Conservation (phyloP, 2,888 invertebrate species). For the Bruchidius siliquastri region DNA sequence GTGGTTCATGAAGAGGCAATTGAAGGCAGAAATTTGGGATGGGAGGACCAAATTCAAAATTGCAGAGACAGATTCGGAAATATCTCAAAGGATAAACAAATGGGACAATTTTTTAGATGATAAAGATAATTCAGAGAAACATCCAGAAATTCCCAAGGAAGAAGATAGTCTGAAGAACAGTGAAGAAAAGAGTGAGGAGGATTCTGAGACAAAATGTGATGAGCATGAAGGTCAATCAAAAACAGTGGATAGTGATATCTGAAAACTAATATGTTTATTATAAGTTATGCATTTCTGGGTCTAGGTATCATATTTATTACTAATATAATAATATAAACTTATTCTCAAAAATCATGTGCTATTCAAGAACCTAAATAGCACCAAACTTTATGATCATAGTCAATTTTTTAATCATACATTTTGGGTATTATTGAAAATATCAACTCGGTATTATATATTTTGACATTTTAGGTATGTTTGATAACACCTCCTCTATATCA, state of each 20-base stretch:
- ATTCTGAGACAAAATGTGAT: background rate
- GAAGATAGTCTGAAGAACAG: background rate
- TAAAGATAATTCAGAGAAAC: slow-evolving; percentile 14
- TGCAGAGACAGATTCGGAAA: slow-evolving; percentile 85
- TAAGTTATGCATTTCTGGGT: background rate
- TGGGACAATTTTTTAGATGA: slow-evolving; percentile 84
- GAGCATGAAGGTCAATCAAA: background rate
- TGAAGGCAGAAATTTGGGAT: slow-evolving; percentile 90
- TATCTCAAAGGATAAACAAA: slow-evolving; percentile 71
- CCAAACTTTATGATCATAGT: background rate
- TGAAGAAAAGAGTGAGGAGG: background rate
- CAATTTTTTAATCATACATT: background rate
- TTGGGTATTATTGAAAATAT: background rate
- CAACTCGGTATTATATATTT: slow-evolving; percentile 23
- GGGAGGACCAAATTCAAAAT: slow-evolving; percentile 84
- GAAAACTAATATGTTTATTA: background rate
- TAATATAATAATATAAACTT: too few species aligned
- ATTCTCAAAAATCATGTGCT: too few species aligned
- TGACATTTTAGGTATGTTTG: slow-evolving; percentile 37
- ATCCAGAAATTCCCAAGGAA: slow-evolving; percentile 6
- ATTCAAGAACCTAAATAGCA: background rate
- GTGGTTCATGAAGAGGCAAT: slow-evolving; percentile 81
- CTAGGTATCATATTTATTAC: too few species aligned
- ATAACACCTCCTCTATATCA: slow-evolving; percentile 36
- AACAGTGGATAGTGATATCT: background rate